phyloP scores from a whole-genome alignment of 2,113 vertebrate genomes.

The Chaetorhynchus papuensis region DNA sequence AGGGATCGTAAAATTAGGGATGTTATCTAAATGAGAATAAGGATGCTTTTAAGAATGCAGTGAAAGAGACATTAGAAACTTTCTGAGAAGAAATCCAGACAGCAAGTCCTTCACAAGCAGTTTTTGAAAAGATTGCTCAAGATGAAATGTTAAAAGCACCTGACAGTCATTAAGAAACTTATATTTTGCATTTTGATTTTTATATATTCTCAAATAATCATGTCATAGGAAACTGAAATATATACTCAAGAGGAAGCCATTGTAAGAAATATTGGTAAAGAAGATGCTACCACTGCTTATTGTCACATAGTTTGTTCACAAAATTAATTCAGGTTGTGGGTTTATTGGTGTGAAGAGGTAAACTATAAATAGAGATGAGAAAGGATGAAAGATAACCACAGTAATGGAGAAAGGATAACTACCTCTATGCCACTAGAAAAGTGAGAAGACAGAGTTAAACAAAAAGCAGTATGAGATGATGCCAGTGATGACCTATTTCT shows the following conservation, averaged over 20 bases:
- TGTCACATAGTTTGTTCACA: neutral
- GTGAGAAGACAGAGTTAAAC: neutral
- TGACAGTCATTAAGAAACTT: neutral
- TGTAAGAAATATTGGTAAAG: neutral
- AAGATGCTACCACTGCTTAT: neutral
- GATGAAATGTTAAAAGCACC: neutral
- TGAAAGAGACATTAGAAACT: neutral
- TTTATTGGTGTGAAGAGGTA: neutral
- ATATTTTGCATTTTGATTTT: neutral
- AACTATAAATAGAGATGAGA: neutral
- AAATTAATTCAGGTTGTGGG: neutral
- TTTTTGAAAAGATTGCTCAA: neutral
- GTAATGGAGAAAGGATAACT: neutral
- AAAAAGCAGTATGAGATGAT: neutral
- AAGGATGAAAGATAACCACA: neutral
- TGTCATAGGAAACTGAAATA: neutral
- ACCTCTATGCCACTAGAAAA: neutral
- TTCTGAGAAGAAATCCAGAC: neutral
- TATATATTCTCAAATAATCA: neutral
- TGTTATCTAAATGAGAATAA: neutral
- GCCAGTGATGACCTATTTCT: neutral
- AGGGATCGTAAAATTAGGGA: neutral
- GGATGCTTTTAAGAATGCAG: neutral
- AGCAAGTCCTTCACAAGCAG: neutral
- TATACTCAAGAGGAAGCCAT: neutral